Conservation (phyloP, 2,797 vertebrate species). For the Hydrocynus forskahlii region DNA sequence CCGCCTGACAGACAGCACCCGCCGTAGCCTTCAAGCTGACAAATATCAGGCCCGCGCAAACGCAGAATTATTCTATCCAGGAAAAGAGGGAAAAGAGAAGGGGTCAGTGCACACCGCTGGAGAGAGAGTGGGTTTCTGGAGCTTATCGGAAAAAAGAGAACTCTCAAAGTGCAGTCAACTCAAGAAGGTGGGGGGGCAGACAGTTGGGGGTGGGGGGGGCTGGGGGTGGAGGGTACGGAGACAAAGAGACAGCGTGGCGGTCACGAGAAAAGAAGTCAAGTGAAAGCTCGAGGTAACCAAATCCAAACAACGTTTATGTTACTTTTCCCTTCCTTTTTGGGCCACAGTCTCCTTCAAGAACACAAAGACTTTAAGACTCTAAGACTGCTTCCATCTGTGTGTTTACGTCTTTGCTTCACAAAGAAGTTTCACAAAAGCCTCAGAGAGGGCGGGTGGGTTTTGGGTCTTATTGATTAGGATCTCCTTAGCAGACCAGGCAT, state of each 20-base stretch:
- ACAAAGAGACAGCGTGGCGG: not conserved
- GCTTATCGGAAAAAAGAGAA: not conserved
- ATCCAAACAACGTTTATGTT: not conserved
- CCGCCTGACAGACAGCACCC: constrained; percentile 83
- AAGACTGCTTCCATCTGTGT: not conserved
- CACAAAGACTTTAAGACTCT: not conserved
- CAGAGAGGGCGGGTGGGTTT: not conserved
- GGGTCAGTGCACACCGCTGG: constrained; percentile 45
- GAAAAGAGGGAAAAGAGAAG: constrained; percentile 45
- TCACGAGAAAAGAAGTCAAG: not conserved
- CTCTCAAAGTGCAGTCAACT: constrained; percentile 23
- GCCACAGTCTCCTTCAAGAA: not conserved
- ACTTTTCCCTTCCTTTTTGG: not conserved
- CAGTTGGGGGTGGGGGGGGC: not conserved
- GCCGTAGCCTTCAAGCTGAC: constrained; percentile 77
- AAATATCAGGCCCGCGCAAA: constrained; percentile 72
- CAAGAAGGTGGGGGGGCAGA: constrained; percentile 15
- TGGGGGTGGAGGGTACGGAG: not conserved
- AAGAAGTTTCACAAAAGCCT: constrained; percentile 1
- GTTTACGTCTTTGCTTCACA: not conserved
- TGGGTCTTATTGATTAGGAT: constrained; percentile 11
- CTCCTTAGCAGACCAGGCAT: not conserved
- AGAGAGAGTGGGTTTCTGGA: constrained; percentile 15
- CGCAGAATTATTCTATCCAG: constrained; percentile 73
- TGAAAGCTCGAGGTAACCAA: not conserved